Evolutionary conservation across 2,113 vertebrate genomes (phyloP), one percentile per base, ranked within the genome.

Genomic region (Zosterops lateralis): DNA sequence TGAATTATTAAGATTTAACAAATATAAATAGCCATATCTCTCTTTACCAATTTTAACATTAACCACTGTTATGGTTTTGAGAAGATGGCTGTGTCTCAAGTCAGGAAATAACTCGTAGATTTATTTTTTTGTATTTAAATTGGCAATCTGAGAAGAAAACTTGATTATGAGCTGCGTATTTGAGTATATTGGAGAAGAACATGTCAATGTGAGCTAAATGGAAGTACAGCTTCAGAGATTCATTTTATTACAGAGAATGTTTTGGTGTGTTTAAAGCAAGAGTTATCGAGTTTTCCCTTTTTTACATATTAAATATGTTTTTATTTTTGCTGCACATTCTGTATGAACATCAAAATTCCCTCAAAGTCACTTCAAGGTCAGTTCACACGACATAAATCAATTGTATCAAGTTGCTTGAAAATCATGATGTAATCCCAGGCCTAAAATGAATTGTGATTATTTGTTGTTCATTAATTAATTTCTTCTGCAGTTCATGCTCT

Each of bases 401-500:
- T 34, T 38, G 3, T 4, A 47, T 53, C 58, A 36, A 16, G 29
- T 4, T 81, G 17, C 56, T 91, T 87, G 77, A 66, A 80, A 84
- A 79, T 66, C 10, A 61, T 61, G 47, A 54, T 62, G 57, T 32
- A 60, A 92, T 70, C 92, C 31, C 42, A 56, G 34, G 56, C 40
- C 84, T 51, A 8, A 71, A 50, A 67, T 47, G 29, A 92, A 87
- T 66, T 77, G 44, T 72, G 29, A 75, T 70, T 62, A 68, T 68
- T 68, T 76, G 25, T 51, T 87, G 42, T 32, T 94, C 54, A 81
- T 83, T 86, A 94, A 94, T 66, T 24, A 85, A 78, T 92, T 88
- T 87, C 74, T 91, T 90, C 73, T 82, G 50, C 88, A 95, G 45
- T 74, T 85, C 81, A 42, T 44, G 32, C n/a, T 62, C 65, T 79